Evolutionary conservation across 2,797 vertebrate genomes (phyloP).

Genomic region (Geotrypetes seraphini): DNA sequence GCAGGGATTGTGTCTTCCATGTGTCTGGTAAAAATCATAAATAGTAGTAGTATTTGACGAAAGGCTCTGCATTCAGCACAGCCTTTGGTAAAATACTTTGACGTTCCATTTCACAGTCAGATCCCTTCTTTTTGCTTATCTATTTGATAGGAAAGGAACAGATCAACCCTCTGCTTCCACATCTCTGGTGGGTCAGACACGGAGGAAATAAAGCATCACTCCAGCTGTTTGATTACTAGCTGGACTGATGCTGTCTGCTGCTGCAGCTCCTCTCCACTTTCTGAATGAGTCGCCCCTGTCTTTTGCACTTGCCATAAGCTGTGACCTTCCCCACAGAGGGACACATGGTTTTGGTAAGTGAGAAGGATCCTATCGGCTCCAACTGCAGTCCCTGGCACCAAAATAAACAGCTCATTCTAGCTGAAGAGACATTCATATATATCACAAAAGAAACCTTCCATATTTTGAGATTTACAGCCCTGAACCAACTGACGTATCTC

Average conservation of each 20-base stretch:
- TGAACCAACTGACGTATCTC: too few species aligned
- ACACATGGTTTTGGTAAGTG: constrained; percentile 62
- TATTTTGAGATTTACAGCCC: constrained; percentile 61
- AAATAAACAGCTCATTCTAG: constrained; percentile 80
- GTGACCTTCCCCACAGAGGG: constrained; percentile 78
- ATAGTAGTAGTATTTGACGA: too few species aligned
- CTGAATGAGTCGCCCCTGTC: constrained; percentile 65
- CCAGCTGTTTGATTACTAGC: constrained; percentile 29
- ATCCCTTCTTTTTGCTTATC: too few species aligned
- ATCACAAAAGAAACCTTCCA: constrained; percentile 72
- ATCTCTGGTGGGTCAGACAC: too few species aligned
- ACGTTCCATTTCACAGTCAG: too few species aligned
- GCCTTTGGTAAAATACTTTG: too few species aligned
- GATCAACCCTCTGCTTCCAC: too few species aligned
- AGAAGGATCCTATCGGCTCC: constrained; percentile 70
- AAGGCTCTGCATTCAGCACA: too few species aligned
- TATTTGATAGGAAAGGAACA: too few species aligned
- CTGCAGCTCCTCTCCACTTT: constrained; percentile 54
- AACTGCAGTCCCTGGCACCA: constrained; percentile 76
- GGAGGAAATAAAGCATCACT: constrained; percentile 29
- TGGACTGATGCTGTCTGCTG: constrained; percentile 47
- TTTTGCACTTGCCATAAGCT: constrained; percentile 68
- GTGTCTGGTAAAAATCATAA: too few species aligned
- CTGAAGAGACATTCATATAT: constrained; percentile 63
- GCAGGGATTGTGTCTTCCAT: too few species aligned